A percentile compares a stretch with the other conserved stretches of the same genome.
phyloP scores from a whole-genome alignment of 1,140 invertebrate genomes.

The Pseudomyrmex cubaensis region DNA sequence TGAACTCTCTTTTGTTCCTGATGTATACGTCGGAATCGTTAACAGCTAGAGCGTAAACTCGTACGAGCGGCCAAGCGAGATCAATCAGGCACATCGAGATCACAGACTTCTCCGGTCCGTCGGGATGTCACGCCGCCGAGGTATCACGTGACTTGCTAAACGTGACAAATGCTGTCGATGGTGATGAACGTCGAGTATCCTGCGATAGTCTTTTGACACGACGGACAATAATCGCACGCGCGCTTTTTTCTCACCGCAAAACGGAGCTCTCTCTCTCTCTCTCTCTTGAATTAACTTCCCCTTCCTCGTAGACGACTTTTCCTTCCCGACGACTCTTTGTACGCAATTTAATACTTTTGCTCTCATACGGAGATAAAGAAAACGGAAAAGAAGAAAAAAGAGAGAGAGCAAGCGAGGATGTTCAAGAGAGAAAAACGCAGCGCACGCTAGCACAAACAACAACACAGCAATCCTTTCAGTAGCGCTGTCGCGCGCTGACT shows the following conservation, averaged over 20 bases:
- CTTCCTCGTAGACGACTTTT: not conserved
- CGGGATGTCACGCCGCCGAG: constrained; percentile 52
- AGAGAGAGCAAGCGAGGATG: constrained; percentile 23
- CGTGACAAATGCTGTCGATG: not conserved
- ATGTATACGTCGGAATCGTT: not conserved
- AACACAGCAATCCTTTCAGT: constrained; percentile 77
- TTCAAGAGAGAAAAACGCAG: constrained; percentile 53
- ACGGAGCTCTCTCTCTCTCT: not conserved
- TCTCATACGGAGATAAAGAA: constrained; percentile 17
- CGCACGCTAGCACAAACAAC: constrained; percentile 63
- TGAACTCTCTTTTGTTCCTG: not conserved
- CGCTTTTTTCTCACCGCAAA: not conserved
- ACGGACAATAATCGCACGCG: constrained; percentile 30
- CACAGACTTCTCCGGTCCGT: constrained; percentile 70
- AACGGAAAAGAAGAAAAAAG: not conserved
- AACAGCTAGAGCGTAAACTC: constrained; percentile 29
- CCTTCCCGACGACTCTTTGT: not conserved
- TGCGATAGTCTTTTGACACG: not conserved
- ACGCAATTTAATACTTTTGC: constrained; percentile 8
- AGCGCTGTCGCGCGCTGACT: constrained; percentile 85
- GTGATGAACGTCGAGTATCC: not conserved
- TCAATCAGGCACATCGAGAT: constrained; percentile 72
- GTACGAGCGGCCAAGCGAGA: constrained; percentile 47
- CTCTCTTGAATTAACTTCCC: too few relatives aligned
- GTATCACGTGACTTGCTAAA: constrained; percentile 39